Conservation (phyloP, 2,113 vertebrate genomes). For the Pelodiscus sinensis region DNA sequence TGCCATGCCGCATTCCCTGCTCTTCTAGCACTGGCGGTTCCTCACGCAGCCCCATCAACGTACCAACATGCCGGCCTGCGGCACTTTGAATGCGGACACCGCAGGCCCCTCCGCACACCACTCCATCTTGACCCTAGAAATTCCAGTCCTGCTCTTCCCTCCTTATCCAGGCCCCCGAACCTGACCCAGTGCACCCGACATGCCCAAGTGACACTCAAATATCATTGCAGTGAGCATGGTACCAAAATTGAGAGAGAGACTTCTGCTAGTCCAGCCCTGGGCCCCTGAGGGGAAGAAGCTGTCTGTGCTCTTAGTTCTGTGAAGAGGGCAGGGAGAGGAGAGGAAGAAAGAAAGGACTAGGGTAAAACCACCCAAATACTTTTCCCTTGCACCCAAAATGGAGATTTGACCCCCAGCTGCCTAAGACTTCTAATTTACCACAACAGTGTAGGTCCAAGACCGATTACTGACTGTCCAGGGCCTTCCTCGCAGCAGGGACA, state of each 20-base stretch:
- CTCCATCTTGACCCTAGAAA: background rate
- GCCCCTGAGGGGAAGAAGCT: background rate
- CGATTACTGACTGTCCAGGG: background rate
- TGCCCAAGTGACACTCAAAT: background rate
- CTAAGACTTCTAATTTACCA: background rate
- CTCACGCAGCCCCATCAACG: background rate
- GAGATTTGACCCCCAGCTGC: background rate
- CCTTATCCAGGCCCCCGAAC: background rate
- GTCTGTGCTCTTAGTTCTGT: background rate
- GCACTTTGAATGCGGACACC: no score
- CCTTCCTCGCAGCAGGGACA: background rate
- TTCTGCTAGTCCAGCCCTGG: background rate
- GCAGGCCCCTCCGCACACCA: background rate
- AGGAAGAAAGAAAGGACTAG: background rate
- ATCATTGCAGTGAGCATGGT: background rate
- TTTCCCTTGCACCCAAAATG: fast-evolving
- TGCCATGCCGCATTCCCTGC: background rate
- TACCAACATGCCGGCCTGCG: background rate
- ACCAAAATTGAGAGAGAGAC: background rate
- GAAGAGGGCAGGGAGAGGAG: background rate
- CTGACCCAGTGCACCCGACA: background rate
- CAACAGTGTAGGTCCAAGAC: background rate
- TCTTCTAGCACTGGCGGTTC: background rate
- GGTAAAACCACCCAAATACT: background rate
- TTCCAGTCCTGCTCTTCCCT: background rate